Percentiles rank a stretch among this genome's conserved stretches.
Evolutionary conservation across 1,140 invertebrate genomes (phyloP).

Genomic region (Drosophila santomea): DNA sequence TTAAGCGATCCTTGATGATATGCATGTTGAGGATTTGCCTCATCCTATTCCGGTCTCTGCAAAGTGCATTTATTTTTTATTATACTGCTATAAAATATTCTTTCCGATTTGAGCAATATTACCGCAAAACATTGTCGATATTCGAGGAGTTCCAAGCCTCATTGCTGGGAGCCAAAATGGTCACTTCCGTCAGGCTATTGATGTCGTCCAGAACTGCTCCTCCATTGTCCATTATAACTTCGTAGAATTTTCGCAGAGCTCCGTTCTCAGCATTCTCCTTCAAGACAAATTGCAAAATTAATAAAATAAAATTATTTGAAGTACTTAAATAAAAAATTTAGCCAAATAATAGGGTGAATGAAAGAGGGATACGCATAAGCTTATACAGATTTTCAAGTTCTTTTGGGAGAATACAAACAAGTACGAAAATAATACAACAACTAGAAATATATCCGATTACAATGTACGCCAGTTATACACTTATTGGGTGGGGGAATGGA

Average conservation of each 20-base stretch:
- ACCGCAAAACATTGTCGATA: conserved; percentile 89
- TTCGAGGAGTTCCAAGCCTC: conserved; percentile 91
- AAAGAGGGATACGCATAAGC: conserved; percentile 26
- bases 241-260: conserved; percentile 92
- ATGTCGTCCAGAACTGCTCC: conserved; percentile 90
- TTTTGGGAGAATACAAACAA: conserved; percentile 6
- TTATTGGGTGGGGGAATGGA: not conserved
- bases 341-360: conserved; percentile 3
- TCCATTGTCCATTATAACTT: conserved; percentile 90
- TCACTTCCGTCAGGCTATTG: conserved; percentile 89
- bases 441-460: not conserved
- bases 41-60: conserved; percentile 88
- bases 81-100: not conserved
- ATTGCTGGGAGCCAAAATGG: conserved; percentile 95
- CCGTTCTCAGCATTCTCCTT: conserved; percentile 92
- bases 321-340: not conserved
- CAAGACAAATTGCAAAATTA: conserved; percentile 17
- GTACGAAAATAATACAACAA: conserved; percentile 6
- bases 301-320: not conserved
- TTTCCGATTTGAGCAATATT: not conserved
- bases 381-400: not conserved
- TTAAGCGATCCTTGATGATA: conserved; percentile 89
- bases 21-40: conserved; percentile 92
- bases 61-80: conserved; percentile 17
- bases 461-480: conserved; percentile 13